Evolutionary conservation across 2,888 invertebrate species (phyloP).

Genomic region (Opisthograptis luteolata): DNA sequence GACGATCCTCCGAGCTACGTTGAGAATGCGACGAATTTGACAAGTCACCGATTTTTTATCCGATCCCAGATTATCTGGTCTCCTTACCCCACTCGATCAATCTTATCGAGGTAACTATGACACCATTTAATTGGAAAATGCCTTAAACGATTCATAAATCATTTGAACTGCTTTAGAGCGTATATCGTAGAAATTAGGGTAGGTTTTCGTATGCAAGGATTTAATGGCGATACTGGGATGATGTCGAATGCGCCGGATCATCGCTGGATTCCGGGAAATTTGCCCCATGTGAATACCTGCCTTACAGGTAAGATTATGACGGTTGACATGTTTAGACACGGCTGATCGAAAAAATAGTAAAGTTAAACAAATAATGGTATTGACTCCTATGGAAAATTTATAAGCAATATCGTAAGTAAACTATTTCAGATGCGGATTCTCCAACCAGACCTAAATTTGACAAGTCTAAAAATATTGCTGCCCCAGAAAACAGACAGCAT

Average conservation of each 20-base stretch:
- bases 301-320: conserved; percentile 67
- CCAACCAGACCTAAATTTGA: too few species aligned
- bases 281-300: conserved; percentile 82
- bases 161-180: conserved; percentile 34
- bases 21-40: conserved; percentile 82
- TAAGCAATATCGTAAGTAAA: not conserved
- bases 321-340: conserved; percentile 51
- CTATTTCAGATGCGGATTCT: not conserved
- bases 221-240: conserved; percentile 60
- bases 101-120: conserved; percentile 78
- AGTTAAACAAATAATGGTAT: too few species aligned
- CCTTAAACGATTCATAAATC: conserved; percentile 27
- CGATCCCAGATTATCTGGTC: conserved; percentile 76
- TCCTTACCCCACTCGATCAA: conserved; percentile 83
- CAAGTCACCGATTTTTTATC: conserved; percentile 82
- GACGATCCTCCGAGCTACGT: conserved; percentile 52
- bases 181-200: conserved; percentile 9
- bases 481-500: too few species aligned
- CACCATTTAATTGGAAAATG: conserved; percentile 43
- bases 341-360: conserved; percentile 19
- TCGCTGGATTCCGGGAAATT: conserved; percentile 83
- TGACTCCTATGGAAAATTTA: not conserved
- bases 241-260: conserved; percentile 77
- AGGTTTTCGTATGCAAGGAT: conserved; percentile 27
- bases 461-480: too few species aligned